A percentile compares a stretch with the other conserved stretches of the same genome.
These are phyloP conservation scores for Rhinella marina DNA, from an alignment of 2,797 vertebrate species.

Conservation along the genomic window DNA sequence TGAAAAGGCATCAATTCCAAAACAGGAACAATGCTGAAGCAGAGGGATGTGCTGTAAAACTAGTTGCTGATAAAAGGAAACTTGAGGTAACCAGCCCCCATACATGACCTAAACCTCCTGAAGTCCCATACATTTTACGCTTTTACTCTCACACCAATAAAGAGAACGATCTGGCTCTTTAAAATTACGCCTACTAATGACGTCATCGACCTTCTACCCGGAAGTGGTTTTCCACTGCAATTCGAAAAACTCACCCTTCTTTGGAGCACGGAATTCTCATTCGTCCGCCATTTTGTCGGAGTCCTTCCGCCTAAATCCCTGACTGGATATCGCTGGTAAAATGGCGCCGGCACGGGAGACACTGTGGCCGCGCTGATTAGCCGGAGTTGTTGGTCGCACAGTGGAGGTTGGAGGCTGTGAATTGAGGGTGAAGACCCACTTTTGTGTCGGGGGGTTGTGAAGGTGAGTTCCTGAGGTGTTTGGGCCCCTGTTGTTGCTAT, in stretches of 20 bases:
- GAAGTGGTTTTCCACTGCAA: neutral
- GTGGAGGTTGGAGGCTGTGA: neutral
- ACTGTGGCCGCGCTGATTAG: neutral
- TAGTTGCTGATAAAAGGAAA: too few species aligned
- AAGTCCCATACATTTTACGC: too few species aligned
- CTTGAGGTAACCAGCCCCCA: too few species aligned
- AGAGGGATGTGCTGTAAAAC: too few species aligned
- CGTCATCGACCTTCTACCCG: neutral
- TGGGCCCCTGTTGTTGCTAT: neutral
- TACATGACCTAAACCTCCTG: too few species aligned
- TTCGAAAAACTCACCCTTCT: neutral
- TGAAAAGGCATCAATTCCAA: too few species aligned
- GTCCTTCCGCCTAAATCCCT: fast-evolving
- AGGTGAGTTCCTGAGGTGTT: neutral
- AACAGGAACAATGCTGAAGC: too few species aligned
- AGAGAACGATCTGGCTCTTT: too few species aligned
- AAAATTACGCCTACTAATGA: neutral
- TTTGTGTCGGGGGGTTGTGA: neutral
- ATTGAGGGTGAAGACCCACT: neutral
- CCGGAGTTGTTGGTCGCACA: too few species aligned
- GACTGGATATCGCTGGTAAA: neutral
- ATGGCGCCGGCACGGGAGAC: neutral
- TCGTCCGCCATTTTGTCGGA: neutral
- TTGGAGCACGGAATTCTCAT: neutral
- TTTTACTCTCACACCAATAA: too few species aligned